Conservation (phyloP, 2,113 vertebrate species). For the Noctilio leporinus region DNA sequence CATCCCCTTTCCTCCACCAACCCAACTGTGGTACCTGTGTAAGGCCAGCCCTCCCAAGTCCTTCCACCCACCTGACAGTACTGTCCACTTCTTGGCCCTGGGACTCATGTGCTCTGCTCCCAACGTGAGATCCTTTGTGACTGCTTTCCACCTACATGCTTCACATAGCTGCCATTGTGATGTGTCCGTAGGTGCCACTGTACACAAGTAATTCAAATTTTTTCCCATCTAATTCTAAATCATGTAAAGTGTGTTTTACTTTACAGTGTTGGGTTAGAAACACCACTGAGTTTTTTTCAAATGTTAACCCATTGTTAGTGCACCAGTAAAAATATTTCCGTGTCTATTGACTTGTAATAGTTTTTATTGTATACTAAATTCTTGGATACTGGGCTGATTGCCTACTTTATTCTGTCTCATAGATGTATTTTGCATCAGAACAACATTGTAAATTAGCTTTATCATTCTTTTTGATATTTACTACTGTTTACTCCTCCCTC, state of each 20-base stretch:
- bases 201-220: neutral
- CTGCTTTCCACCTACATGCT: neutral
- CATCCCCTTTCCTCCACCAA: neutral
- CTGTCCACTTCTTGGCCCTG: neutral
- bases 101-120: neutral
- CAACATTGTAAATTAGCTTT: neutral
- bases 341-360: neutral
- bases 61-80: neutral
- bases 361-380: neutral
- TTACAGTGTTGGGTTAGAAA: neutral
- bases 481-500: neutral
- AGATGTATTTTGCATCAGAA: neutral
- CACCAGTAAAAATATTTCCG: neutral
- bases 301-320: neutral
- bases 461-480: neutral
- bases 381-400: neutral
- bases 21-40: neutral
- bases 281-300: neutral
- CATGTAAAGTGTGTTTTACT: neutral
- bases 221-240: conserved; percentile 19
- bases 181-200: neutral
- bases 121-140: neutral
- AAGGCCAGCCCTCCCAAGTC: neutral
- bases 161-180: neutral
- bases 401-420: neutral